Evolutionary conservation across 2,797 vertebrate species (phyloP), one percentile per base, ranked within the genome.

Genomic region (Acipenser ruthenus): DNA sequence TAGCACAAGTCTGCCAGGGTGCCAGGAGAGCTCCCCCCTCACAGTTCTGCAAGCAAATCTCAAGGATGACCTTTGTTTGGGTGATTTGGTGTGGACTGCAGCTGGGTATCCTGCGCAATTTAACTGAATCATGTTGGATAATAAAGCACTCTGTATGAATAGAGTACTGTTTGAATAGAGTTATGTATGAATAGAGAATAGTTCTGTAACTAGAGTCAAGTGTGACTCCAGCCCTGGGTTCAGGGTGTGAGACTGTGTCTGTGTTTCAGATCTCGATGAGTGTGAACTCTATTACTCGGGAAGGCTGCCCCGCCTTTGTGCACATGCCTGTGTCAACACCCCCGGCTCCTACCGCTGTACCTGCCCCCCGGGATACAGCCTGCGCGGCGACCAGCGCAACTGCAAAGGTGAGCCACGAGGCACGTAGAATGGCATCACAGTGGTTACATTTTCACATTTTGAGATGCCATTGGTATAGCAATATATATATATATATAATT

Each of bases 311-410:
- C 87, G 76, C 67, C 80, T 96, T 69, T 96, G 94, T 77, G 74
- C 90, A 65, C 87, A 96, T 0, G n/a, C 84, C 56, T 96, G 93
- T 69, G 75, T 93, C 52, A 96, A 95, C 84, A 90, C 93, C 0
- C 83, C 92, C 0, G 92, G 94, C 62, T 90, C 93, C 37, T 95
- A 95, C 78, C 87, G 80, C 70, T 96, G 94, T 59, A 71, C 83
- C 65, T 96, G 93, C 52, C 93, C 93, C 2, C 60, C 64, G 0
- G 93, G 94, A 10, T 96, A 96, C 68, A 80, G 86, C 13, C 71
- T 90, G 65, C 89, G 87, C 0, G 72, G 82, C 0, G 88, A 94
- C 50, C 81, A 79, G 56, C 91, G 90, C 1, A 78, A 78, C 72
- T 95, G 94, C 9, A 89, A 87, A 84, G 94, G 94, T 95, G 65